phyloP scores from a whole-genome alignment of 2,888 invertebrate genomes.

The Frankliniella fusca region DNA sequence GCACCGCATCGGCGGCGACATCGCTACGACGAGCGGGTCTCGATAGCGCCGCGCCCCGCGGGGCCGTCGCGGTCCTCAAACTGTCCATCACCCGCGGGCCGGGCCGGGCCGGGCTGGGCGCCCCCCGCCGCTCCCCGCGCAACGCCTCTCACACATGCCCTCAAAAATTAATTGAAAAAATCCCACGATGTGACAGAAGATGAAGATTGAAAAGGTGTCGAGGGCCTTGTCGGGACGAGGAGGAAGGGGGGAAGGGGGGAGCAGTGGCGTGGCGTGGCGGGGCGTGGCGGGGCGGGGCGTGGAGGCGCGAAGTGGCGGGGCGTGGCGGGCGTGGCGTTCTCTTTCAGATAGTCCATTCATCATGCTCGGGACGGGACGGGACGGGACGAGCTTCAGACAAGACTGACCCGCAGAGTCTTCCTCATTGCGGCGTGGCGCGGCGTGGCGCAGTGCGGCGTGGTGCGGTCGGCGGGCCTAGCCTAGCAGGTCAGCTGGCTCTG shows the following conservation, averaged over 20 bases:
- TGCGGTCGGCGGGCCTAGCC: background rate
- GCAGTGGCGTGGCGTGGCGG: background rate
- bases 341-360: slow-evolving; percentile 20
- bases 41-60: no score
- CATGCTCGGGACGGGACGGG: slow-evolving; percentile 5
- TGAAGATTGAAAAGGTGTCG: slow-evolving; percentile 26
- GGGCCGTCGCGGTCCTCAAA: background rate
- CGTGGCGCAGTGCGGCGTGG: background rate
- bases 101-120: background rate
- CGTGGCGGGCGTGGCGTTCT: background rate
- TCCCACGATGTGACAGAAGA: slow-evolving; percentile 4
- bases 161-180: slow-evolving; percentile 14
- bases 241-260: background rate
- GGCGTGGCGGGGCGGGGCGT: background rate
- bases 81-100: background rate
- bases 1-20: background rate
- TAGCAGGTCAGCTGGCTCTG: background rate
- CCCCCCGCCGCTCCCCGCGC: background rate
- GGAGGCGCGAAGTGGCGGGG: background rate
- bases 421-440: slow-evolving; percentile 4
- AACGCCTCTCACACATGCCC: background rate
- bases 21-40: no score
- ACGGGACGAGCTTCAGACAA: background rate
- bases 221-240: background rate
- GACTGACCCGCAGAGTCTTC: background rate